Percentiles rank a stretch among this genome's conserved stretches.
Evolutionary conservation across 2,888 invertebrate species (phyloP).

Genomic region (Cantharis rustica): DNA sequence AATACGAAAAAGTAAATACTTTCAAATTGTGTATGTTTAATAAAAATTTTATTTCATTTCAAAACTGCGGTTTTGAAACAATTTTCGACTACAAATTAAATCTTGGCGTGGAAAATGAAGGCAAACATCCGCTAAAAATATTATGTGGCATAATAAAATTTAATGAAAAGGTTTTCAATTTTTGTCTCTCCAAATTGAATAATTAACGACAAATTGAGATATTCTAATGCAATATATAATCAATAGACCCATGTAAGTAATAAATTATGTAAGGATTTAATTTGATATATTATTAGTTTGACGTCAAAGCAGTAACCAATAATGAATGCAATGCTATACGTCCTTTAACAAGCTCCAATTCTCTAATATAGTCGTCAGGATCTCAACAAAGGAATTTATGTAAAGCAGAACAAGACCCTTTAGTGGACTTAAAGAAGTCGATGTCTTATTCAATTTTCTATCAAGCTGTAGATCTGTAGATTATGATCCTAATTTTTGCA

Average conservation of each 20-base stretch:
- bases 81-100: background rate
- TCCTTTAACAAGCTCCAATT: background rate
- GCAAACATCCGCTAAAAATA: background rate
- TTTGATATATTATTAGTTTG: constrained; percentile 2
- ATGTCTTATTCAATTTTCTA: background rate
- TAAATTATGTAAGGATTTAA: background rate
- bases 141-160: background rate
- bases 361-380: constrained; percentile 1
- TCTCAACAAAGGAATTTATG: constrained; percentile 1
- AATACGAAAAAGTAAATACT: background rate
- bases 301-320: constrained; percentile 3
- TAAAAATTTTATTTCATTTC: background rate
- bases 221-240: background rate
- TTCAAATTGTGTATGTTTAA: background rate
- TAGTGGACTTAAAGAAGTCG: background rate
- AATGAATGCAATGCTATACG: background rate
- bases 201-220: background rate
- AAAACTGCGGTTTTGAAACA: background rate
- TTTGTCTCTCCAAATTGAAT: background rate
- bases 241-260: background rate
- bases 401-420: background rate
- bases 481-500: background rate
- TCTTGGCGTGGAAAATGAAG: background rate
- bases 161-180: background rate
- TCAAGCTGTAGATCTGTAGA: background rate